These are phyloP conservation scores for Tinamus guttatus DNA, from an alignment of 2,113 vertebrate species.

Conservation along the genomic window DNA sequence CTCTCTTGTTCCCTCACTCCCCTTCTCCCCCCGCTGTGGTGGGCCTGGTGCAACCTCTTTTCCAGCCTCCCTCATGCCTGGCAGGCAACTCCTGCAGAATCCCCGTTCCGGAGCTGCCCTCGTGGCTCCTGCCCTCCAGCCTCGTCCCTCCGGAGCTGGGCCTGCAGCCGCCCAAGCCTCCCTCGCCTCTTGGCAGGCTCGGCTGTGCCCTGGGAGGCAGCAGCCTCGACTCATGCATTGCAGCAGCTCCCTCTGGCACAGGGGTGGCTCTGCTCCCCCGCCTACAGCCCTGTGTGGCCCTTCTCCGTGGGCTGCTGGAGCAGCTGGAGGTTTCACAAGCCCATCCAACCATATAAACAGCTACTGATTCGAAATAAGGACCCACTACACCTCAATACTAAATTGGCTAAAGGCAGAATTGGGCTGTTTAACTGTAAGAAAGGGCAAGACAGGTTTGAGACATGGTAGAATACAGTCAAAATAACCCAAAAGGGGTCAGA, in stretches of 20 bases:
- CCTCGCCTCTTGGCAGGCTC: neutral
- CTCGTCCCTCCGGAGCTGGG: neutral
- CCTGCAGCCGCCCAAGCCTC: neutral
- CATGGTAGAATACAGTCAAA: neutral
- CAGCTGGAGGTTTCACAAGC: neutral
- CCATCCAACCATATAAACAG: neutral
- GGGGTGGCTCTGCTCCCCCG: neutral
- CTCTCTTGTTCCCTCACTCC: neutral
- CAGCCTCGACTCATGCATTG: neutral
- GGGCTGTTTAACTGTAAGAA: neutral
- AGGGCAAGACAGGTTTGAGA: neutral
- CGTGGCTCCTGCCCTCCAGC: neutral
- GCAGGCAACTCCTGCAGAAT: neutral
- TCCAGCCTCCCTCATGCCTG: neutral
- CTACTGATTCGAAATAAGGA: neutral
- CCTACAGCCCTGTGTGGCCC: neutral
- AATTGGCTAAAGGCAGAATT: neutral
- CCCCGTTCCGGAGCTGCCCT: neutral
- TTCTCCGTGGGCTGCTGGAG: neutral
- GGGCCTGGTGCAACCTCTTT: neutral
- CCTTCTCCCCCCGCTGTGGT: neutral
- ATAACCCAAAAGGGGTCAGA: neutral
- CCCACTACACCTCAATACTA: neutral
- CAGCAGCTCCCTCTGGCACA: neutral
- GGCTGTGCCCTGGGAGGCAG: neutral